Percentiles rank a stretch among this genome's conserved stretches.
These are phyloP conservation scores for Percopsis transmontana DNA, from an alignment of 2,113 vertebrate species.

Conservation along the genomic window DNA sequence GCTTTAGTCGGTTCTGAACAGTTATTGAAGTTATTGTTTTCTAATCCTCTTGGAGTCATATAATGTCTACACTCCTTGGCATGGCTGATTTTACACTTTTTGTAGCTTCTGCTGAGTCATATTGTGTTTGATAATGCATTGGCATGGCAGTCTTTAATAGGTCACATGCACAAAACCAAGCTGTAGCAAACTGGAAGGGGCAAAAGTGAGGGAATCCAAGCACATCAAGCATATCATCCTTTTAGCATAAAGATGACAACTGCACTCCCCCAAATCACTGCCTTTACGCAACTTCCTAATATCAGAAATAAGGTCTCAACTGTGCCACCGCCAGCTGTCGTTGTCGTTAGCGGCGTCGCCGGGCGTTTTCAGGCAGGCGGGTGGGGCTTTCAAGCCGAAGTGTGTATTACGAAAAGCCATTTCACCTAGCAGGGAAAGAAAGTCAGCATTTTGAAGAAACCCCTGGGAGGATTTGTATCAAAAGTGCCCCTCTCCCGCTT, in stretches of 20 bases:
- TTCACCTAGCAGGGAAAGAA: slow-evolving; percentile 42
- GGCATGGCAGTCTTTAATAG: slow-evolving; percentile 58
- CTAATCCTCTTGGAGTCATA: not conserved
- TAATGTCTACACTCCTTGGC: slow-evolving; percentile 18
- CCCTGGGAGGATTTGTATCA: slow-evolving; percentile 66
- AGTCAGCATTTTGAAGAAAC: slow-evolving; percentile 72
- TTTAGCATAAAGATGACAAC: slow-evolving; percentile 49
- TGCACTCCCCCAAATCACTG: too few species aligned
- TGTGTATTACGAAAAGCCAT: slow-evolving; percentile 58
- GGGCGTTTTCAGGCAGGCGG: not conserved
- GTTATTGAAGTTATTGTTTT: too few species aligned
- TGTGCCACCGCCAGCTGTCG: too few species aligned
- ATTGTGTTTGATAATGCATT: too few species aligned
- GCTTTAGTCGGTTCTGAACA: too few species aligned
- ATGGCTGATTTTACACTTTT: not conserved
- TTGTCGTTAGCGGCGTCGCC: too few species aligned
- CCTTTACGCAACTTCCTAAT: too few species aligned
- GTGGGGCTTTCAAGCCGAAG: slow-evolving; percentile 47
- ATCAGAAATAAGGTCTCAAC: too few species aligned
- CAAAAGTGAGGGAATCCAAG: slow-evolving; percentile 22
- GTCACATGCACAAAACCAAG: slow-evolving; percentile 42
- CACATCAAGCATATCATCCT: slow-evolving; percentile 39
- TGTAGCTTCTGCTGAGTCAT: too few species aligned
- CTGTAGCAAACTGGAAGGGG: slow-evolving; percentile 45
- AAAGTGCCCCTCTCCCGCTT: slow-evolving; percentile 35